Evolutionary conservation across 2,888 invertebrate genomes (phyloP), one percentile per base, ranked within the genome.

Genomic region (Ophonus ardosiacus): DNA sequence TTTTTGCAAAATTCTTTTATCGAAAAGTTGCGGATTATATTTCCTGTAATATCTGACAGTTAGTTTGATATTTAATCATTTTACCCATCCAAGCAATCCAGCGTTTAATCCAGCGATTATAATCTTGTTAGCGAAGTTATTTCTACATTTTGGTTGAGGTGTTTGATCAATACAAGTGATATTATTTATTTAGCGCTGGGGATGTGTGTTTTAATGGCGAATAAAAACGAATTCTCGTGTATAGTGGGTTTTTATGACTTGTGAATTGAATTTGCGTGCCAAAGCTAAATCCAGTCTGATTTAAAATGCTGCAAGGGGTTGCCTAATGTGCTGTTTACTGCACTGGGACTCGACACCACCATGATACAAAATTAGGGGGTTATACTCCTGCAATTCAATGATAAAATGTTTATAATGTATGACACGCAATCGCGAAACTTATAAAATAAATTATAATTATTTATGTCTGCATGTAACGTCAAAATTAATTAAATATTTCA

Each of bases 201-300:
- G 40, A 74, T 74, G 51, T 74, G 71, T 74, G 43, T 51, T 74
- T 74, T 74, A 74, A 74, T 43, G 43, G 71, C 43, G 13, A 18
- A 74, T 74, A 74, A 74, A 74, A 74, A 74, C 71, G 71, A 74
- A 74, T 74, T 74, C 18, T 38, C 31, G 13, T 13, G 68, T 10
- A 68, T 31, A 74, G 71, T 43, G 21, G 7, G 17, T 74, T 74
- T 74, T 74, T 74, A 74, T 74, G 43, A 43, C 71, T 74, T 43
- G 71, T 43, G 71, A 74, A 74, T 74, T 74, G 71, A 74, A 74
- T 74, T 74, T 74, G 71, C 71, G 71, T 74, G 71, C 17, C 71
- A 10, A 40, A 15, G 40, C 18, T 21, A 43, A 74, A 74, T 74
- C 71, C 17, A 18, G 17, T 13, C 43, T 74, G 43, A 17, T 74